Percentiles rank a stretch among this genome's conserved stretches.
These are phyloP conservation scores for Neodiprion virginianus DNA, from an alignment of 1,140 invertebrate genomes.

Conservation along the genomic window DNA sequence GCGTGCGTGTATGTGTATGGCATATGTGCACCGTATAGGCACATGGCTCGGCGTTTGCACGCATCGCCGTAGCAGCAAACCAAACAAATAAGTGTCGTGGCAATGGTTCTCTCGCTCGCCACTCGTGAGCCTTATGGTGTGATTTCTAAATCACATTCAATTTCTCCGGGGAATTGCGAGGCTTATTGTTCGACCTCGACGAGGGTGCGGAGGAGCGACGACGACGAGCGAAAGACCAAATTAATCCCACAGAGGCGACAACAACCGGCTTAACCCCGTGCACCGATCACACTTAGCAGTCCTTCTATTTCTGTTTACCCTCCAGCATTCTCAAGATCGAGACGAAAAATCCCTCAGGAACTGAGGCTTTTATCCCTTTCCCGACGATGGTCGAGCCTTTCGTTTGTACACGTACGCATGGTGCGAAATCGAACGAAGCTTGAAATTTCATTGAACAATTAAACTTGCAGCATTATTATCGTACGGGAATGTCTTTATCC, in stretches of 20 bases:
- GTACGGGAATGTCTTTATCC: no score
- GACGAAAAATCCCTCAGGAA: no score
- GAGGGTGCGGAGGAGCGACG: neutral
- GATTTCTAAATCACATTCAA: slow-evolving; percentile 45
- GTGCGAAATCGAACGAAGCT: no score
- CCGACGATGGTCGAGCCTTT: no score
- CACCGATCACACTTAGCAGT: slow-evolving; percentile 28
- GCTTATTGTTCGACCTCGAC: slow-evolving; percentile 8
- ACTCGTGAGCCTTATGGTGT: slow-evolving; percentile 35
- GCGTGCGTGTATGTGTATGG: neutral
- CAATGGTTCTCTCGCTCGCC: neutral
- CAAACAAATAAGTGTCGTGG: slow-evolving; percentile 4
- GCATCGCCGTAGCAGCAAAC: slow-evolving; percentile 16
- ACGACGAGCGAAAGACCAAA: slow-evolving; percentile 15
- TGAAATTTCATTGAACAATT: no score
- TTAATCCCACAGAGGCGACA: slow-evolving; percentile 37
- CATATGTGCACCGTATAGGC: neutral
- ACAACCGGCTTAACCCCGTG: neutral
- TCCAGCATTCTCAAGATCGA: no score
- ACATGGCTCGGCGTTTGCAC: neutral
- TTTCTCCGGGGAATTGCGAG: slow-evolving; percentile 17
- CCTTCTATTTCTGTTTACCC: no score
- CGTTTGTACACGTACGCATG: no score
- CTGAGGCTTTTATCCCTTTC: no score
- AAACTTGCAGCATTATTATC: no score